phyloP scores from a whole-genome alignment of 2,113 vertebrate genomes.

The Archocentrus centrarchus region DNA sequence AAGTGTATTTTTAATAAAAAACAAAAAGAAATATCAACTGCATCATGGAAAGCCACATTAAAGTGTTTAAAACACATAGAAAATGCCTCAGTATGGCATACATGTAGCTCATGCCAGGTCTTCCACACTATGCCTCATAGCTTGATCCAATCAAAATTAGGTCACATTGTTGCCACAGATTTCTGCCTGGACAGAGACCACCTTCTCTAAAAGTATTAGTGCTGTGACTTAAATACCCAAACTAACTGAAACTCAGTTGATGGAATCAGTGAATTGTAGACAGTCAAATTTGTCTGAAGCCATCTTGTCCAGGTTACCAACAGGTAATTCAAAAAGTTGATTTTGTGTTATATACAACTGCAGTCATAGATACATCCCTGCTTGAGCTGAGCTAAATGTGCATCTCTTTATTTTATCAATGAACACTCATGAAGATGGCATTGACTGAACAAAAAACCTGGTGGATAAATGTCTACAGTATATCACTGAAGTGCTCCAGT shows the following conservation, averaged over 20 bases:
- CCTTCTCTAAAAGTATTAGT: neutral
- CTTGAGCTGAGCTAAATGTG: neutral
- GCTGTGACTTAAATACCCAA: neutral
- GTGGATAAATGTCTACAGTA: neutral
- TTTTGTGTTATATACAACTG: neutral
- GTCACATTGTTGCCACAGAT: no score
- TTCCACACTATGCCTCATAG: no score
- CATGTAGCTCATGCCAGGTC: neutral
- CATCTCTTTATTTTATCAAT: neutral
- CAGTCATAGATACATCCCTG: neutral
- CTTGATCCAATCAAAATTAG: no score
- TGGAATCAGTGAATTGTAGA: neutral
- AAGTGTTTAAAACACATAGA: neutral
- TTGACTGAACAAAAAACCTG: neutral
- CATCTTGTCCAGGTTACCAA: neutral
- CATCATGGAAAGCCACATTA: neutral
- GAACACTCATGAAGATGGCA: neutral
- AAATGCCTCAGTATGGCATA: neutral
- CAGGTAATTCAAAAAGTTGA: neutral
- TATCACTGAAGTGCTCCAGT: neutral
- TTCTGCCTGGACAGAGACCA: neutral
- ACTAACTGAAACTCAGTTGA: neutral
- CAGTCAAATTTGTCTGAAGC: neutral
- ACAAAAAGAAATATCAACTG: neutral
- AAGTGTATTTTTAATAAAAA: neutral